These are phyloP conservation scores for Nymphicus hollandicus DNA, from an alignment of 2,113 vertebrate genomes.

Conservation along the genomic window DNA sequence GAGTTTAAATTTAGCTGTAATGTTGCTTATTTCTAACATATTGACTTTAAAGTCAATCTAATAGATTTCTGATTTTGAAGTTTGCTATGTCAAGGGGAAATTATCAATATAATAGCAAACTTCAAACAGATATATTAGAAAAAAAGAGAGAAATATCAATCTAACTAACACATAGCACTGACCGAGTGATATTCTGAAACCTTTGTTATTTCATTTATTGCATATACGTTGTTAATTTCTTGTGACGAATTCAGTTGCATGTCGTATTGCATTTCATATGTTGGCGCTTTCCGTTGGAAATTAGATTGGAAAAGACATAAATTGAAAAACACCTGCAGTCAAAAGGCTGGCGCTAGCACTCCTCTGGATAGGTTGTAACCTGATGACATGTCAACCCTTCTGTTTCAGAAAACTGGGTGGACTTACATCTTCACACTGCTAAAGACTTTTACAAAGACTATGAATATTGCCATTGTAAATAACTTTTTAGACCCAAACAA, in stretches of 20 bases:
- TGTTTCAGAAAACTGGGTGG: constrained; percentile 71
- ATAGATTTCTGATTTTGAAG: constrained; percentile 54
- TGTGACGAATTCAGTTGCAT: background rate
- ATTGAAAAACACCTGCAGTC: constrained; percentile 13
- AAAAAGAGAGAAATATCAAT: background rate
- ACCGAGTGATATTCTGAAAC: constrained; percentile 30
- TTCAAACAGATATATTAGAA: constrained; percentile 10
- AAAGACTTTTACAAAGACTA: constrained; percentile 89
- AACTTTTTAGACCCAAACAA: constrained; percentile 88
- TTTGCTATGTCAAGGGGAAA: constrained; percentile 49
- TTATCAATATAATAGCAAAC: background rate
- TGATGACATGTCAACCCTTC: constrained; percentile 11
- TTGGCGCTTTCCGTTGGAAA: constrained; percentile 62
- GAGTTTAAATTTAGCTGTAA: constrained; percentile 72
- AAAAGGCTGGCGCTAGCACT: constrained; percentile 8
- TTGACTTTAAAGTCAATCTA: constrained; percentile 54
- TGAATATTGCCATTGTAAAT: constrained; percentile 92
- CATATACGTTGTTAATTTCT: constrained; percentile 23
- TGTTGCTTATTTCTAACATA: constrained; percentile 65
- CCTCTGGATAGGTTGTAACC: constrained; percentile 19
- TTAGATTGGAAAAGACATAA: constrained; percentile 33
- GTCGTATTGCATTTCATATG: constrained; percentile 48
- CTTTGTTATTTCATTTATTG: constrained; percentile 29
- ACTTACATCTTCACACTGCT: constrained; percentile 85
- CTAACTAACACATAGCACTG: constrained; percentile 38